Percentiles rank a stretch among this genome's conserved stretches.
Evolutionary conservation across 1,140 invertebrate genomes (phyloP).

Genomic region (Ips nitidus): DNA sequence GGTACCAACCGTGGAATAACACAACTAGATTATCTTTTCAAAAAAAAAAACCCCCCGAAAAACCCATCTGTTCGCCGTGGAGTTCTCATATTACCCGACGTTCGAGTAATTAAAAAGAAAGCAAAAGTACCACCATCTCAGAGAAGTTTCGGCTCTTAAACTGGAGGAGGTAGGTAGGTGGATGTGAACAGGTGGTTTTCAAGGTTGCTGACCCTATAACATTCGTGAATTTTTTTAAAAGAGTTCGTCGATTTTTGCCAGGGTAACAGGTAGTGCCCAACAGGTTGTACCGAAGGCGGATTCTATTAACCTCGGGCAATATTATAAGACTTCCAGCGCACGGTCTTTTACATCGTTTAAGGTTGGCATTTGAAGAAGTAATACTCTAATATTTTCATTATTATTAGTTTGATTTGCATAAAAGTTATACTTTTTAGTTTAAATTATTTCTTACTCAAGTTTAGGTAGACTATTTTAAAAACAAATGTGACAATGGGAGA

Average conservation of each 20-base stretch:
- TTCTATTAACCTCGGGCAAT: constrained; percentile 1
- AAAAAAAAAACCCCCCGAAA: too few species aligned
- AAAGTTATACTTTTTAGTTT: too few species aligned
- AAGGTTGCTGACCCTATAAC: constrained; percentile 7
- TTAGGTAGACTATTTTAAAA: too few species aligned
- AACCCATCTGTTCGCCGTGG: too few species aligned
- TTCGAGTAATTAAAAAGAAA: constrained; percentile 14
- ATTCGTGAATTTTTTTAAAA: constrained; percentile 2
- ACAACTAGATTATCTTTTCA: too few species aligned
- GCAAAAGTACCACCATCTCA: constrained; percentile 7
- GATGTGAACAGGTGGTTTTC: constrained; percentile 6
- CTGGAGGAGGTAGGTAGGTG: constrained; percentile 10
- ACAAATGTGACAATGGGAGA: too few species aligned
- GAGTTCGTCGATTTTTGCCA: neutral
- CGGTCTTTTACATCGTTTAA: neutral
- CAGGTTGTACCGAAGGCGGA: constrained; percentile 10
- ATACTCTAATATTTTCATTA: too few species aligned
- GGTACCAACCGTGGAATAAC: too few species aligned
- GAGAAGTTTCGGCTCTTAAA: constrained; percentile 2
- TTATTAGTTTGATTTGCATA: too few species aligned
- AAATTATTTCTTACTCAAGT: too few species aligned
- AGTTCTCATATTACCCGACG: too few species aligned
- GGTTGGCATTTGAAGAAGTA: too few species aligned
- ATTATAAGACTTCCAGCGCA: neutral
- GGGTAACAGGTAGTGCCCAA: constrained; percentile 7